Evolutionary conservation across 2,113 vertebrate species (phyloP).

Genomic region (Cygnus buccinator): DNA sequence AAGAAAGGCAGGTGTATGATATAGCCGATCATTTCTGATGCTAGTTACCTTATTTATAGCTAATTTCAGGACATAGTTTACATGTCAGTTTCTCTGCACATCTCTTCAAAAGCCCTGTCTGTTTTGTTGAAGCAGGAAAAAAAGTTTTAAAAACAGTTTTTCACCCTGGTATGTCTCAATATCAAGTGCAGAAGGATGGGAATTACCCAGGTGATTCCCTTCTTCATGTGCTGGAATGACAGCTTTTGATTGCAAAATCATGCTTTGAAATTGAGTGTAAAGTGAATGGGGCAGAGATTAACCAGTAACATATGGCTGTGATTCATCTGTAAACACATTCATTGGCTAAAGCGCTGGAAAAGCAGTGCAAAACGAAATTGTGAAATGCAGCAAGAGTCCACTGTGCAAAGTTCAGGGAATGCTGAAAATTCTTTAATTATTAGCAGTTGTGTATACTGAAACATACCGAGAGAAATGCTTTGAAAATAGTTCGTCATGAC

Average conservation of each 20-base stretch:
- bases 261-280: not conserved
- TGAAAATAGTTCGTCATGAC: not conserved
- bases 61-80: not conserved
- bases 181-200: not conserved
- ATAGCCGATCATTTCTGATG: not conserved
- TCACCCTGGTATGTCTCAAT: not conserved
- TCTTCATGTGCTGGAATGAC: not conserved
- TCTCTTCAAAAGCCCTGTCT: not conserved
- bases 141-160: not conserved
- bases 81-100: not conserved
- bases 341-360: not conserved
- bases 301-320: not conserved
- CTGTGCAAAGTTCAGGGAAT: not conserved
- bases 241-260: not conserved
- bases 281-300: not conserved
- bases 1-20: not conserved
- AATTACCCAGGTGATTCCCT: slow-evolving; percentile 12
- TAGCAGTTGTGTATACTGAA: not conserved
- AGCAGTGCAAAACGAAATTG: not conserved
- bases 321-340: not conserved
- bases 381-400: slow-evolving; percentile 5
- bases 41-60: not conserved
- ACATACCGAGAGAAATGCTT: not conserved
- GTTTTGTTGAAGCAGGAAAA: not conserved
- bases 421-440: not conserved